Conservation (phyloP, 1,140 invertebrate species). For the Drosophila ercepeae region DNA sequence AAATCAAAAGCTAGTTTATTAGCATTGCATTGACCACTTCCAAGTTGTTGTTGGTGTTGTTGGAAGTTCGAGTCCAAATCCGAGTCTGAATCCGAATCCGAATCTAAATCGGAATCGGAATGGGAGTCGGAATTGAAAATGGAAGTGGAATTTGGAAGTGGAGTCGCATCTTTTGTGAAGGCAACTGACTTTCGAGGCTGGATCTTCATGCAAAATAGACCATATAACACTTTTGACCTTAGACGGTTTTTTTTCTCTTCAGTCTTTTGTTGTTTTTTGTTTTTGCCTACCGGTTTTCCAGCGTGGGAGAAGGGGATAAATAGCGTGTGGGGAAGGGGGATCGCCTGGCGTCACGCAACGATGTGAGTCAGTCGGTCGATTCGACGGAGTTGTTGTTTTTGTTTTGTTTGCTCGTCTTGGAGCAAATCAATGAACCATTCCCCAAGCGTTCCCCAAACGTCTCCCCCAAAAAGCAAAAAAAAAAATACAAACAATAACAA, state of each 20-base stretch:
- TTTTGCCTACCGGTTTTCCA: slow-evolving; percentile 68
- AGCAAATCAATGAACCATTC: slow-evolving; percentile 68
- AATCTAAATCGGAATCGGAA: slow-evolving; percentile 21
- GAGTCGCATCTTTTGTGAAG: slow-evolving; percentile 44
- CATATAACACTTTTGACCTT: slow-evolving; percentile 76
- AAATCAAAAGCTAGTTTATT: slow-evolving; percentile 53
- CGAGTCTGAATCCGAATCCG: slow-evolving; percentile 22
- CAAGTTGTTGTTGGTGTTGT: slow-evolving; percentile 17
- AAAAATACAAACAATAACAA: slow-evolving; percentile 24
- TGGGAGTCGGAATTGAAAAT: slow-evolving; percentile 33
- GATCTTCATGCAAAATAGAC: slow-evolving; percentile 50
- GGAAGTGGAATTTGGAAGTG: slow-evolving; percentile 19
- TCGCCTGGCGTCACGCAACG: slow-evolving; percentile 45
- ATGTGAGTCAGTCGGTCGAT: slow-evolving; percentile 77
- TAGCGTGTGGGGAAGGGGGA: slow-evolving; percentile 16
- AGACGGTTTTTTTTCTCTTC: slow-evolving; percentile 33
- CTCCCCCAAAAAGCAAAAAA: too few species aligned
- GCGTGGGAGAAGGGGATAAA: slow-evolving; percentile 20
- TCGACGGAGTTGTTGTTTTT: slow-evolving; percentile 28
- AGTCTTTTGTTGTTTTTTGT: background rate
- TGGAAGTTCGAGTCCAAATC: slow-evolving; percentile 15
- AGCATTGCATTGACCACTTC: slow-evolving; percentile 62
- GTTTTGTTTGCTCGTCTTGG: slow-evolving; percentile 14
- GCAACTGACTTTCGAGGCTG: slow-evolving; percentile 35
- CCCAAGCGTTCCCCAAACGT: slow-evolving; percentile 55